phyloP scores from a whole-genome alignment of 1,140 invertebrate genomes.

The Parapsyche elsis region DNA sequence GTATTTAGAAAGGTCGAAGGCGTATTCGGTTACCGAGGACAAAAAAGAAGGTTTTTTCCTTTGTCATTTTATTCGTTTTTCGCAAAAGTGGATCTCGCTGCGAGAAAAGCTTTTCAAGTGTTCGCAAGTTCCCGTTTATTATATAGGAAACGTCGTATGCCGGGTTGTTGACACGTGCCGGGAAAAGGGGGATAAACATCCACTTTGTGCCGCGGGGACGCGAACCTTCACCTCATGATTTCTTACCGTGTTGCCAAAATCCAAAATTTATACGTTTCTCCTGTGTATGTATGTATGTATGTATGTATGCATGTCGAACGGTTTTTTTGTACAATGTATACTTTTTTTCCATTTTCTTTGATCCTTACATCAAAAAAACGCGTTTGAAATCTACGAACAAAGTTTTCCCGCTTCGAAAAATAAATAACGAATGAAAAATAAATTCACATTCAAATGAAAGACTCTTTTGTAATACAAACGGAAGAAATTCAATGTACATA shows the following conservation, averaged over 20 bases:
- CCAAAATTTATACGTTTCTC: background rate
- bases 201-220: background rate
- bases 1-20: constrained; percentile 26
- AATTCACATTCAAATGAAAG: too few relatives aligned
- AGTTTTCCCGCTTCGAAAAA: too few relatives aligned
- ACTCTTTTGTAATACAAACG: too few relatives aligned
- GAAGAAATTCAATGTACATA: too few relatives aligned
- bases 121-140: constrained; percentile 33
- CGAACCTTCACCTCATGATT: background rate
- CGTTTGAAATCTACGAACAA: too few relatives aligned
- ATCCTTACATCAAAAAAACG: too few relatives aligned
- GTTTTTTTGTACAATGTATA: too few relatives aligned
- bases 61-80: constrained; percentile 36
- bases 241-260: constrained; percentile 1
- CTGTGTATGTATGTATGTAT: background rate
- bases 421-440: too few relatives aligned
- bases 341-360: too few relatives aligned
- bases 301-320: background rate
- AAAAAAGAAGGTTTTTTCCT: constrained; percentile 27
- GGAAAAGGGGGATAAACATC: constrained; percentile 29
- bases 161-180: constrained; percentile 35
- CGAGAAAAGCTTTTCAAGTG: constrained; percentile 37
- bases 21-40: constrained; percentile 18
- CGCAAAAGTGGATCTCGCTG: constrained; percentile 35
- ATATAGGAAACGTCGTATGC: constrained; percentile 19